These are phyloP conservation scores for Poeciliopsis occidentalis DNA, from an alignment of 2,113 vertebrate species.

Conservation along the genomic window DNA sequence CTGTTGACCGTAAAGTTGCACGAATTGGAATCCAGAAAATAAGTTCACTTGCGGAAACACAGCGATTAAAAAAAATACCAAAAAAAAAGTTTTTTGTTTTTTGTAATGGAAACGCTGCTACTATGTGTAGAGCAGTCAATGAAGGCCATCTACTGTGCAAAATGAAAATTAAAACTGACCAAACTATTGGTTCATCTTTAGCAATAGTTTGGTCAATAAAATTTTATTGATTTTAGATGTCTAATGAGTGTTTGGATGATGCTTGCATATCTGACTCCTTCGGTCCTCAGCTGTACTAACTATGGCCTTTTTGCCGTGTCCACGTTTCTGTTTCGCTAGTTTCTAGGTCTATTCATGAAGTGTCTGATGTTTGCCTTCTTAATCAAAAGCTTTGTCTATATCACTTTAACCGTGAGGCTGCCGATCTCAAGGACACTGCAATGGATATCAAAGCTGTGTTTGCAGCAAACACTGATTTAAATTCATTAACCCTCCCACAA, in stretches of 20 bases:
- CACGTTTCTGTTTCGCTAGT: neutral
- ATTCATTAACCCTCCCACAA: constrained; percentile 86
- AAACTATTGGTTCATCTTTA: neutral
- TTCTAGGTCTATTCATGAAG: neutral
- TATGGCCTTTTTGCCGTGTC: no score
- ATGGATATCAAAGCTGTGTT: constrained; percentile 71
- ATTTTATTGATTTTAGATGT: neutral
- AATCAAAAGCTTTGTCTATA: constrained; percentile 80
- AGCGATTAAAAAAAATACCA: no score
- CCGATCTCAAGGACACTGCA: constrained; percentile 72
- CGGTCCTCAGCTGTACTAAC: no score
- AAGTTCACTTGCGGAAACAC: no score
- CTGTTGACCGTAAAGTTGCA: no score
- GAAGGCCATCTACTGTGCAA: neutral
- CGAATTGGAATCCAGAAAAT: no score
- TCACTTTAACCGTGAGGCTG: constrained; percentile 61
- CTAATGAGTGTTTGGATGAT: neutral
- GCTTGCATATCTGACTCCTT: neutral
- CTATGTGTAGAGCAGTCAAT: neutral
- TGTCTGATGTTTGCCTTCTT: constrained; percentile 75
- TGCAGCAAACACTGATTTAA: constrained; percentile 82
- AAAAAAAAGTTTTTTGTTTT: no score
- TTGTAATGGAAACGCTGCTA: no score
- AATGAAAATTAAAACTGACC: neutral
- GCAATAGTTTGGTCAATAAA: no score